Evolutionary conservation across 1,140 invertebrate species (phyloP).

Genomic region (Antheraea mylitta): DNA sequence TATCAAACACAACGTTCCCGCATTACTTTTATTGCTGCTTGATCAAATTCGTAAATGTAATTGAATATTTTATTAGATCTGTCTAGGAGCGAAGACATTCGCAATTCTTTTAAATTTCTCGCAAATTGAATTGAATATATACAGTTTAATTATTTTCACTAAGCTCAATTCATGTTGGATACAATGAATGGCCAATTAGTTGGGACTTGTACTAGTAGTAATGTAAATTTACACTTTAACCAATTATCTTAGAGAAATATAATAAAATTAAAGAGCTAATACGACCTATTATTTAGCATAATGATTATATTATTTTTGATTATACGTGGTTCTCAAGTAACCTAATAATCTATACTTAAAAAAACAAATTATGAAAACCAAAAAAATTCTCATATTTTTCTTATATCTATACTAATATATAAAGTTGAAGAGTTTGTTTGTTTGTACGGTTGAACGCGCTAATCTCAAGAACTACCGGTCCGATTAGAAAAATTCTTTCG

Average conservation of each 20-base stretch:
- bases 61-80: constrained; percentile 10
- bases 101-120: not conserved
- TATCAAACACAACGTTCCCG: constrained; percentile 7
- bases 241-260: not conserved
- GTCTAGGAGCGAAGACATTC: not conserved
- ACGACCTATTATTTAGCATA: not conserved
- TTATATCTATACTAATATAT: too few species aligned
- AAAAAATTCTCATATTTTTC: too few species aligned
- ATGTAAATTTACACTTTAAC: not conserved
- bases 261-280: not conserved
- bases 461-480: too few species aligned
- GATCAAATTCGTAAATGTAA: constrained; percentile 12
- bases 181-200: not conserved
- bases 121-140: constrained; percentile 2
- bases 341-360: too few species aligned
- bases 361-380: too few species aligned
- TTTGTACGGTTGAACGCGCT: too few species aligned
- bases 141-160: not conserved
- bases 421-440: too few species aligned
- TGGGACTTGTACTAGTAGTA: not conserved
- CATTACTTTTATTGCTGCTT: constrained; percentile 13
- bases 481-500: too few species aligned
- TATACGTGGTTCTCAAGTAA: too few species aligned
- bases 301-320: too few species aligned
- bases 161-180: not conserved